Conservation (phyloP, 2,113 vertebrate species). For the Genyomyrus donnyi region DNA sequence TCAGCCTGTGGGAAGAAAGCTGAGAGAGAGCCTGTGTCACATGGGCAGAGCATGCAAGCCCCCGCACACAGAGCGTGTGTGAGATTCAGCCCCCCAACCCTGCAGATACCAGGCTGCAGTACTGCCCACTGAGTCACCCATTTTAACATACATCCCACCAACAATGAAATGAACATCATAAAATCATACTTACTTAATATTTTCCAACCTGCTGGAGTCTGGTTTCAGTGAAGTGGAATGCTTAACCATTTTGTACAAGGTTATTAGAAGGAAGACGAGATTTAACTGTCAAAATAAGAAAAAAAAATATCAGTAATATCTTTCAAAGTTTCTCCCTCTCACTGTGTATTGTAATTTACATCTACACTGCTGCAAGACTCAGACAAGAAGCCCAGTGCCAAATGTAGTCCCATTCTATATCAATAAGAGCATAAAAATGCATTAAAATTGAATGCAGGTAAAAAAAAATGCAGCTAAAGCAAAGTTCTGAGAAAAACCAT, state of each 20-base stretch:
- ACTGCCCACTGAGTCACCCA: neutral
- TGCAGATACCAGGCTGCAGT: neutral
- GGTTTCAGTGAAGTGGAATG: constrained; percentile 98
- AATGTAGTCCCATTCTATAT: constrained; percentile 68
- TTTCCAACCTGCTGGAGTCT: constrained; percentile 98
- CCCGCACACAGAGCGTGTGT: neutral
- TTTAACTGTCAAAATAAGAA: constrained; percentile 88
- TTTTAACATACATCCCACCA: neutral
- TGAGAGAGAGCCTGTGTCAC: neutral
- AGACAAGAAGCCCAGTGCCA: constrained; percentile 61
- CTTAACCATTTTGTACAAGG: constrained; percentile 99
- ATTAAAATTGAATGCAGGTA: constrained; percentile 59
- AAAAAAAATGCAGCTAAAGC: constrained; percentile 33
- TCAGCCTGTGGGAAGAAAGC: neutral
- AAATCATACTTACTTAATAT: constrained; percentile 94
- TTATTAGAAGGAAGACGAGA: constrained; percentile 98
- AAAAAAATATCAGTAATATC: constrained; percentile 57
- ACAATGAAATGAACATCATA: constrained; percentile 39
- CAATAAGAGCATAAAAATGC: constrained; percentile 64
- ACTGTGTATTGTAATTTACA: constrained; percentile 63
- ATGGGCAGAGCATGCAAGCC: neutral
- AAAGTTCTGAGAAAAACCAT: neutral
- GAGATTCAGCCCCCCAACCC: neutral
- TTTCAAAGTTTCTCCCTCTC: constrained; percentile 52
- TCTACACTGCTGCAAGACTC: constrained; percentile 53